Conservation (phyloP, 23 tunicate genomes). For the Halocynthia aurantium region DNA sequence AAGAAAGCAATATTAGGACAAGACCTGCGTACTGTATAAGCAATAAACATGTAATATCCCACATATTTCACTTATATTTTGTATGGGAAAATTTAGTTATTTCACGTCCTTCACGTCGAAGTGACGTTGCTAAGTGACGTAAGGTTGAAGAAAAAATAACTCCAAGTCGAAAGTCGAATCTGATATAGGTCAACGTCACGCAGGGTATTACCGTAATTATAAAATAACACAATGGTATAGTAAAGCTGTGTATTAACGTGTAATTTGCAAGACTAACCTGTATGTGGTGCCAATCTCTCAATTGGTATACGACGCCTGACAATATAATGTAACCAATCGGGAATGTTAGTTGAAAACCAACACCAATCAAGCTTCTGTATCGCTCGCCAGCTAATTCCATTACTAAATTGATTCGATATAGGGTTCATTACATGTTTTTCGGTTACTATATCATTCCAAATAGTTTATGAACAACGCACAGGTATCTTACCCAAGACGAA, state of each 20-base stretch:
- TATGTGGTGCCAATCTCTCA: constrained; percentile 3
- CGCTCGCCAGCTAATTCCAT: constrained; percentile 3
- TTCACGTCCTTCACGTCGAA: no score
- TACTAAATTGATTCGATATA: not conserved
- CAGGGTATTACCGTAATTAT: no score
- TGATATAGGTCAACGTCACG: no score
- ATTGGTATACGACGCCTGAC: not conserved
- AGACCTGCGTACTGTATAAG: not conserved
- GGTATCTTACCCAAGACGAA: constrained; percentile 46
- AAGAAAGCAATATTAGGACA: not conserved
- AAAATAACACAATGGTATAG: no score
- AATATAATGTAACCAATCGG: not conserved
- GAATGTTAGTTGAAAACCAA: not conserved
- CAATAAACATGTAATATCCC: no score
- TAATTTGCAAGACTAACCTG: not conserved
- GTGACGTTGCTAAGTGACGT: no score
- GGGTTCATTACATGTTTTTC: not conserved
- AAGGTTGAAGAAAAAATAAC: no score
- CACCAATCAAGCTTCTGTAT: not conserved
- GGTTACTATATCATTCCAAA: not conserved
- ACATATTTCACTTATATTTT: no score
- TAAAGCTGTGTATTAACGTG: not conserved
- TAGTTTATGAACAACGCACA: not conserved
- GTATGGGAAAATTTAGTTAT: no score
- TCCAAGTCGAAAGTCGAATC: no score